These are phyloP conservation scores for Lasioglossum figueresi DNA, from an alignment of 2,888 invertebrate species.

Conservation along the genomic window DNA sequence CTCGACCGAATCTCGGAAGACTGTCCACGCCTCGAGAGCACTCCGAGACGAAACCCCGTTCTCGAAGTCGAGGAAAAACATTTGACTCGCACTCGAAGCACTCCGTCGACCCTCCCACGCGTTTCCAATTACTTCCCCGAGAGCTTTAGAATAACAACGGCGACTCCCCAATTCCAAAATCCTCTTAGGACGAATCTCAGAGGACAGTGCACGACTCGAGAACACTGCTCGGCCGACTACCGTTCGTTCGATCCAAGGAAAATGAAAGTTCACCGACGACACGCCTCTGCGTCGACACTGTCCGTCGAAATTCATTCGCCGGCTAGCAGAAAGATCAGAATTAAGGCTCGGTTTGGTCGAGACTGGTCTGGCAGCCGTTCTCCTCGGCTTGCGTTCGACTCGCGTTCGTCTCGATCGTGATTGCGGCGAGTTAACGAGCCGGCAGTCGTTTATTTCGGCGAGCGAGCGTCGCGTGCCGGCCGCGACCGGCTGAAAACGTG, in stretches of 20 bases:
- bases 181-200: neutral
- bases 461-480: constrained; percentile 39
- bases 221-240: neutral
- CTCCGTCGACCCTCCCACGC: neutral
- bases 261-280: neutral
- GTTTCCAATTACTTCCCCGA: neutral
- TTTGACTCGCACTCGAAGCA: neutral
- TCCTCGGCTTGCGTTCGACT: neutral
- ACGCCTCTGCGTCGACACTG: neutral
- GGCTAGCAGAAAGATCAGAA: neutral
- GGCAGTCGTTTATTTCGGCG: constrained; percentile 14
- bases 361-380: neutral
- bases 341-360: neutral
- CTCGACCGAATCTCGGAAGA: neutral
- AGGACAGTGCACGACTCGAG: neutral
- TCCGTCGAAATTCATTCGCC: neutral
- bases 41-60: neutral
- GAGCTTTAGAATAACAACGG: neutral
- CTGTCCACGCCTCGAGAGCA: neutral
- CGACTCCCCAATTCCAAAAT: neutral
- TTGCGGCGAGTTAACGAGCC: constrained; percentile 14
- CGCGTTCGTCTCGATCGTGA: constrained; percentile 7
- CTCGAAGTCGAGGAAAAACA: neutral
- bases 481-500: constrained; percentile 43
- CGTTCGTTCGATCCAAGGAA: neutral